A percentile compares a stretch with the other conserved stretches of the same genome.
phyloP scores from a whole-genome alignment of 2,113 vertebrate species.

The Physeter macrocephalus region DNA sequence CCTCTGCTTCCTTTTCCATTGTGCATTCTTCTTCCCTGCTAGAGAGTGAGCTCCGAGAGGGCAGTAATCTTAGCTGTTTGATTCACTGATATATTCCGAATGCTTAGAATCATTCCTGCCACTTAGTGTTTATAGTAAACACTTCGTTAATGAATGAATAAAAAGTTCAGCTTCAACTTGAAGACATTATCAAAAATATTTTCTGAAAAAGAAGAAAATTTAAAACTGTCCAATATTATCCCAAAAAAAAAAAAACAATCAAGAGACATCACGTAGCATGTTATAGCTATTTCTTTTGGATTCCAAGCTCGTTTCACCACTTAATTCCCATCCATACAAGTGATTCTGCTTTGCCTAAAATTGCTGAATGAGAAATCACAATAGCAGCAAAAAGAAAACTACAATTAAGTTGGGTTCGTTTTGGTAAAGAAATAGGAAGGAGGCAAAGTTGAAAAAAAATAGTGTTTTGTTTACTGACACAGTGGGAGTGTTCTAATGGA shows the following conservation, averaged over 20 bases:
- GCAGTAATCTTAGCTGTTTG: background rate
- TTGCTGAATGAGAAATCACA: slow-evolving; percentile 24
- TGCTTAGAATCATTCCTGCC: background rate
- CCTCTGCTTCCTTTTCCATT: background rate
- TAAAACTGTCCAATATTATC: background rate
- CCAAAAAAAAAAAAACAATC: background rate
- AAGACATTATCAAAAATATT: background rate
- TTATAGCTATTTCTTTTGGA: background rate
- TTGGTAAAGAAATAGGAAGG: background rate
- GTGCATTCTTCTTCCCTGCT: background rate
- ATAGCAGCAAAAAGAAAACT: slow-evolving; percentile 22
- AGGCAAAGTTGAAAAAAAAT: slow-evolving; percentile 25
- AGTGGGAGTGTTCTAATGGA: background rate
- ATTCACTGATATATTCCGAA: background rate
- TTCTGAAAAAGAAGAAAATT: background rate
- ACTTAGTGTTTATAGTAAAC: background rate
- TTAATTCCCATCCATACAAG: background rate
- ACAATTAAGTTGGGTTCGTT: background rate
- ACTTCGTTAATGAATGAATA: background rate
- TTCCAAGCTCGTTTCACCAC: background rate
- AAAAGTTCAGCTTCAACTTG: background rate
- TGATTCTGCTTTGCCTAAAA: slow-evolving; percentile 31
- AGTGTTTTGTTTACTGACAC: background rate
- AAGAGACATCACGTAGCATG: background rate
- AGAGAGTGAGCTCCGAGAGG: background rate